These are phyloP conservation scores for Caradrina kadenii DNA, from an alignment of 2,888 invertebrate species.

Conservation along the genomic window DNA sequence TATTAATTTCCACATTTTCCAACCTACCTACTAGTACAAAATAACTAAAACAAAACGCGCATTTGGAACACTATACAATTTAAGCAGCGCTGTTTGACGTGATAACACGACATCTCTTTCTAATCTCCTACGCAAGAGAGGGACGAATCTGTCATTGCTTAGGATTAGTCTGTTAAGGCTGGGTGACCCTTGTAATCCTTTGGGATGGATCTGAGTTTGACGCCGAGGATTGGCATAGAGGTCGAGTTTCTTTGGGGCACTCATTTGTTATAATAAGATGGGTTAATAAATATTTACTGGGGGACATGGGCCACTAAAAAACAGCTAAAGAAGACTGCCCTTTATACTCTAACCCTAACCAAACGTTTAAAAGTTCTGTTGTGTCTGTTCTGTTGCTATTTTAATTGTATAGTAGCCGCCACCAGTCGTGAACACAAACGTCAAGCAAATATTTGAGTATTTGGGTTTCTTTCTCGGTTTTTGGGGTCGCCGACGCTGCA, in stretches of 20 bases:
- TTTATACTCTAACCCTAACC: not conserved
- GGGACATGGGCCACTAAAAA: not conserved
- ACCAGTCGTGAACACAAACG: too few species aligned
- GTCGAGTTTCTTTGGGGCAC: conserved; percentile 41
- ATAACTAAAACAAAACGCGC: conserved; percentile 30
- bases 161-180: conserved; percentile 64
- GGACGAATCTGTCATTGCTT: conserved; percentile 63
- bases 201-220: conserved; percentile 62
- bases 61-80: conserved; percentile 27
- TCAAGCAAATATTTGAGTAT: too few species aligned
- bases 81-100: conserved; percentile 33
- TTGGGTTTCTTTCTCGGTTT: too few species aligned
- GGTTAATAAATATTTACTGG: conserved; percentile 7
- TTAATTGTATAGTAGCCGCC: too few species aligned
- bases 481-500: too few species aligned
- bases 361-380: too few species aligned
- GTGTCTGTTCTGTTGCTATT: too few species aligned
- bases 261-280: conserved; percentile 37
- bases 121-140: conserved; percentile 49
- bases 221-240: conserved; percentile 49
- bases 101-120: conserved; percentile 56
- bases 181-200: conserved; percentile 67
- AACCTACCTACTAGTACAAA: not conserved
- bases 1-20: too few species aligned
- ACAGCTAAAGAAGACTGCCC: not conserved